These are phyloP conservation scores for Agrilus planipennis DNA, from an alignment of 1,140 invertebrate genomes.

Conservation along the genomic window DNA sequence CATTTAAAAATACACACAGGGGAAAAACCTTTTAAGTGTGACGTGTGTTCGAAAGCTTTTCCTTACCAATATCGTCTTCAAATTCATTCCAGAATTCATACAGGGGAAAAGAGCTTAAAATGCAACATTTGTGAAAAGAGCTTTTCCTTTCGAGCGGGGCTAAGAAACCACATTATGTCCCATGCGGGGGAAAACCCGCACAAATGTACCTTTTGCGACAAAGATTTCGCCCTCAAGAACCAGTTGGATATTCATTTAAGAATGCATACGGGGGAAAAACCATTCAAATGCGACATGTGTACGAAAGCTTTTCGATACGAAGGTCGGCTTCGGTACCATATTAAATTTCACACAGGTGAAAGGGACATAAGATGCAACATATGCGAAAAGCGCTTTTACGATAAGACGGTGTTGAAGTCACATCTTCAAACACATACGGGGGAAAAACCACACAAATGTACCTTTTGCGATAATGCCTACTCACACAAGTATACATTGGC, in stretches of 20 bases:
- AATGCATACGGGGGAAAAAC: conserved; percentile 44
- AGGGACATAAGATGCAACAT: conserved; percentile 3
- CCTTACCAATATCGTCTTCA: conserved; percentile 39
- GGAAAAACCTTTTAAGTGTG: conserved; percentile 55
- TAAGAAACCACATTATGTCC: conserved; percentile 48
- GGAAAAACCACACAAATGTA: conserved; percentile 33
- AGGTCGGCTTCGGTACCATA: conserved; percentile 61
- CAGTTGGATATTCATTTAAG: conserved; percentile 4
- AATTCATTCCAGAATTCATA: conserved; percentile 26
- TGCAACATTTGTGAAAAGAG: conserved; percentile 57
- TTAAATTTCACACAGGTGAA: conserved; percentile 38
- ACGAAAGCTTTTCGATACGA: conserved; percentile 54
- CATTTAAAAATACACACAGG: conserved; percentile 60
- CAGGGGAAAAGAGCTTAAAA: conserved; percentile 60
- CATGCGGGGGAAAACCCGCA: conserved; percentile 30
- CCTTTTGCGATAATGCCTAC: conserved; percentile 24
- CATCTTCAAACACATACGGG: conserved; percentile 36
- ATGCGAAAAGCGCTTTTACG: conserved; percentile 1
- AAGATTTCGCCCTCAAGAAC: conserved; percentile 15
- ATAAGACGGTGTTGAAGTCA: neutral
- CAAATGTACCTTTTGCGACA: conserved; percentile 36
- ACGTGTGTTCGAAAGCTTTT: conserved; percentile 54
- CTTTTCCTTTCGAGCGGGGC: conserved; percentile 38
- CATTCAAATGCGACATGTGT: conserved; percentile 71
- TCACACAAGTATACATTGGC: too few species aligned